A percentile compares a stretch with the other conserved stretches of the same genome.
Evolutionary conservation across 2,797 vertebrate species (phyloP).

Genomic region (Euthynnus affinis): DNA sequence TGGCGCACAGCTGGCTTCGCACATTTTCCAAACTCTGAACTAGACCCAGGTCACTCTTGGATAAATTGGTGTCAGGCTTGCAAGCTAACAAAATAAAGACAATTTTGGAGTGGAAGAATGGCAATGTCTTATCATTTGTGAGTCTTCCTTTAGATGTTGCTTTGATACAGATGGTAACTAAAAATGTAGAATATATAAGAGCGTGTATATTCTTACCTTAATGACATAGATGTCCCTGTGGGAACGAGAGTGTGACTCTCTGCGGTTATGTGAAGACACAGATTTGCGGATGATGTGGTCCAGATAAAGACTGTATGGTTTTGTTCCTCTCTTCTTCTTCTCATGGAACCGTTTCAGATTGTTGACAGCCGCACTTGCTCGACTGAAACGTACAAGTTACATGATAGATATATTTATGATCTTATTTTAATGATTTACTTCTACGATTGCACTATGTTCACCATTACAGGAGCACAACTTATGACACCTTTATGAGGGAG

Average conservation of each 20-base stretch:
- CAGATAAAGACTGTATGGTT: constrained; percentile 96
- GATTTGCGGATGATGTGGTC: constrained; percentile 98
- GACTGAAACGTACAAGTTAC: constrained; percentile 83
- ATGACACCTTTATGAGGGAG: not conserved
- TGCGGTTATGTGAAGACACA: constrained; percentile 89
- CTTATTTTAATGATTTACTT: not conserved
- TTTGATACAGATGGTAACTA: not conserved
- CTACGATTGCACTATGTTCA: not conserved
- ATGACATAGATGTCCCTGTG: constrained; percentile 97
- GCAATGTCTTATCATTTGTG: not conserved
- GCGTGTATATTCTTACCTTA: constrained; percentile 85
- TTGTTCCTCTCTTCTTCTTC: constrained; percentile 97
- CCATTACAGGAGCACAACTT: not conserved
- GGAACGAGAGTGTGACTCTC: constrained; percentile 91
- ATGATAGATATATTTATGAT: not conserved
- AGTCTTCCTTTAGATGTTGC: not conserved
- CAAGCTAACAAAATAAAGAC: not conserved
- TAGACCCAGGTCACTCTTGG: not conserved
- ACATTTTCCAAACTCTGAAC: not conserved
- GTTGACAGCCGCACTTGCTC: constrained; percentile 96
- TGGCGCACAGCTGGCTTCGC: not conserved
- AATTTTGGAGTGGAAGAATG: not conserved
- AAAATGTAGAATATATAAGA: not conserved
- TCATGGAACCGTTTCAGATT: constrained; percentile 98
- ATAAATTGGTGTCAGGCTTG: not conserved